Evolutionary conservation across 1,140 invertebrate genomes (phyloP), one percentile per base, ranked within the genome.

Genomic region (Drosophila insularis): DNA sequence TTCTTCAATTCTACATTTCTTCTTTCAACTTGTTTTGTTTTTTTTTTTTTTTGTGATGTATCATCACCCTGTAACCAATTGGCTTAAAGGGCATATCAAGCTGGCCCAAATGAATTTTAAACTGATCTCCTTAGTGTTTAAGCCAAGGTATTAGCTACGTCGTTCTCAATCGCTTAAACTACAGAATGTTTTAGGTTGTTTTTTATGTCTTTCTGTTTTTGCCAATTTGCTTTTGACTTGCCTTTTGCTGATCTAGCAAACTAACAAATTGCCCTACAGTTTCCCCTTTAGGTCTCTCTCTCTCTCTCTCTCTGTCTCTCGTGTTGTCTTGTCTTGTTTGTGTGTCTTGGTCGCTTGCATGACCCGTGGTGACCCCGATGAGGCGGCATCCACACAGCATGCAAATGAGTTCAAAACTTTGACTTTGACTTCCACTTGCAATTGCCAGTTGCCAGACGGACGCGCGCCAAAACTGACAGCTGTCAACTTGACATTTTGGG

Each of bases 401-500:
- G 74, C 68, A 76, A 76, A 75, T 76, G 74, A 61, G 74, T 76
- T 76, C 73, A 75, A 58, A 50, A 55, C 63, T 27, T 67, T 71
- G 72, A 72, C 71, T 46, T 66, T 32, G 43, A 58, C 23, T 50
- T 46, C 43, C 31, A 43, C 40, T 46, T 32, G 61, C 40, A 67
- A 74, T 74, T 75, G 61, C 55, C 74, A 68, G 37, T 56, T 71
- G 71, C 67, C 68, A 60, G 21, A 31, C 35, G 32, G 50, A 59
- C 66, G 67, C 74, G 56, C 68, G 74, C 74, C 74, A 78, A 78
- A 77, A 77, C 74, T 77, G 74, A 78, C 74, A 78, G 68, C 75
- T 78, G 75, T 78, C 74, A 78, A 59, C 62, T 72, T 78, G 74
- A 72, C 74, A 78, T 78, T 50, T 64, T 61, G 54, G 74, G 74